Conservation (phyloP, 2,797 vertebrate species). For the Myotis planiceps region DNA sequence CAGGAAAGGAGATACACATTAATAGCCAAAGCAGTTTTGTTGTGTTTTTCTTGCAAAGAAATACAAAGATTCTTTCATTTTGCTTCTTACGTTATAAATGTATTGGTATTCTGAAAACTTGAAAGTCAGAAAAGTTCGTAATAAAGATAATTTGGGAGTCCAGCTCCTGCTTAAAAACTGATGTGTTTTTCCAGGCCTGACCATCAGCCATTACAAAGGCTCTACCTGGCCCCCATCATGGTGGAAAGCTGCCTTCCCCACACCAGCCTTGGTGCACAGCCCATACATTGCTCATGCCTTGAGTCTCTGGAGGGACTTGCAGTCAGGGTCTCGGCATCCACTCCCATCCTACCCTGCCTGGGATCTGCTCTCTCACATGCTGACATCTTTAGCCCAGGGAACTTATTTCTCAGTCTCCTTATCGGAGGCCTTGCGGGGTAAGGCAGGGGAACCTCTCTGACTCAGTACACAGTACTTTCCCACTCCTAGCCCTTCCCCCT, state of each 20-base stretch:
- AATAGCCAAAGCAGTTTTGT: not conserved
- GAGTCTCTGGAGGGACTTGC: not conserved
- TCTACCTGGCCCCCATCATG: not conserved
- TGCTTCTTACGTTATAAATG: not conserved
- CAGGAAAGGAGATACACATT: not conserved
- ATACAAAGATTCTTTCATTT: not conserved
- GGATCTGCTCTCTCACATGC: not conserved
- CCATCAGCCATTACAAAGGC: not conserved
- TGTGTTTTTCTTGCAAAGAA: not conserved
- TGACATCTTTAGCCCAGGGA: not conserved
- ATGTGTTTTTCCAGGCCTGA: not conserved
- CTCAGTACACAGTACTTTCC: not conserved
- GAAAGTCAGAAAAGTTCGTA: not conserved
- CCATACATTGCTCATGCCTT: fast-evolving
- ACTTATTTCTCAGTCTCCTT: not conserved
- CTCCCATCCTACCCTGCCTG: fast-evolving
- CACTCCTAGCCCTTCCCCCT: not conserved
- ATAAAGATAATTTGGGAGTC: not conserved
- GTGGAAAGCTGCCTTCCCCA: not conserved
- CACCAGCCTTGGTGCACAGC: fast-evolving
- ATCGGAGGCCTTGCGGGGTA: not conserved
- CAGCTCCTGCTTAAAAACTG: not conserved
- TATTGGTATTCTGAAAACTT: not conserved
- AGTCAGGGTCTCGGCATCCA: not conserved
- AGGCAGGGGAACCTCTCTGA: not conserved